Evolutionary conservation across 2,888 invertebrate species (phyloP), one percentile per base, ranked within the genome.

Genomic region (Selenia dentaria): DNA sequence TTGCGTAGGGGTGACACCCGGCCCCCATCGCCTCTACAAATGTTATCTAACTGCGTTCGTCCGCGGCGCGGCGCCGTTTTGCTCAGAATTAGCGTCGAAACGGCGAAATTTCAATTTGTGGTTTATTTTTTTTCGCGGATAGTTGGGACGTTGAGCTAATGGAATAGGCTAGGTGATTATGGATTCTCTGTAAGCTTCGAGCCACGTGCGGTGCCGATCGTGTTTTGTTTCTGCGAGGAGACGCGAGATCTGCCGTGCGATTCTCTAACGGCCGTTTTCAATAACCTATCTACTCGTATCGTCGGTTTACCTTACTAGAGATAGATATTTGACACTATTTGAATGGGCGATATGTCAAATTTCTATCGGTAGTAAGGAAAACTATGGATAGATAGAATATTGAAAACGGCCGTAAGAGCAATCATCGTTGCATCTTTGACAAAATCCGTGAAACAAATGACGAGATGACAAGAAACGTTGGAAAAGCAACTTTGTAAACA

Each of bases 21-120:
- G 62, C 80, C 32, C 76, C 75, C 22, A 22, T 67, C 74, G 78
- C 74, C 83, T 83, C 83, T 81, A 81, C 89, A 89, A 89, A 89
- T 85, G 89, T 89, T 89, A 89, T 90, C 90, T 90, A 90, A 90
- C 90, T 83, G 88, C 83, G 89, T 85, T 83, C 83, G 85, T 71
- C 73, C 80, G 83, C 79, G 79, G 73, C 82, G 79, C 80, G 78
- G 74, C 74, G 70, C 70, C 79, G 81, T 71, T 81, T 70, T 79
- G 76, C 71, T 74, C 71, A 67, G 87, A 85, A 86, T 89, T 88
- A 88, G 88, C 84, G 78, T 72, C 74, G 79, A 70, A 77, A 73
- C 75, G 74, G 66, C 82, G 74, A 88, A 88, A 83, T 89, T 88
- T 88, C 85, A 87, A 89, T 88, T 88, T 83, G 80, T 73, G 73